Evolutionary conservation across 2,797 vertebrate genomes (phyloP), one percentile per base, ranked within the genome.

Genomic region (Paramormyrops hopkinsi): DNA sequence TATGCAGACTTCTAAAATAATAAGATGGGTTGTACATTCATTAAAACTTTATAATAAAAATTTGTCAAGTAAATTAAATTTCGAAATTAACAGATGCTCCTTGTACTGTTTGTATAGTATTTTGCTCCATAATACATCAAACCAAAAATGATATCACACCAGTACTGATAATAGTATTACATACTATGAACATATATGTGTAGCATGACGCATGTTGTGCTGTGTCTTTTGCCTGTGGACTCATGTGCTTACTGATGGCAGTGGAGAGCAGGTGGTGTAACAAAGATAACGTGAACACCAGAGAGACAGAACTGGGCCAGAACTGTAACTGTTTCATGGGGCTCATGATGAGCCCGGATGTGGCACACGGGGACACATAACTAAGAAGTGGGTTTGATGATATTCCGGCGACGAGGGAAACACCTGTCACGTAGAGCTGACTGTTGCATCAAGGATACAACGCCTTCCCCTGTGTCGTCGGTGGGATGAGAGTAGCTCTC

Each of bases 401-500:
- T 14, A 41, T 59, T 59, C 29, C 56, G 86, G 86, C 33, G 33
- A 56, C 51, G 33, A 59, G 86, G 50, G 51, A 56, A 44, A 41
- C 29, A 59, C 37, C 51, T 56, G 51, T 62, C 86, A 87, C 2
- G 53, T 9, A n/a, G 29, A 37, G 17, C 33, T n/a, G 17, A 33
- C 51, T 56, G 51, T 87, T 87, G 54, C 53, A 59, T 87, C 86
- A 87, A 62, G 86, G 86, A 12, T 53, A 87, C 53, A 4, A 14
- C n/a, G 46, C 44, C 25, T 7, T 29, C 50, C 86, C 53, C 29
- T 41, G 22, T 87, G 29, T 59, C n/a, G 53, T 59, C 29, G 2
- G 8, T 3, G 9, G 2, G 33, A 59, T 87, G 33, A 87, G 86
- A 41, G 51, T 44, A 56, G 29, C 19, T 46, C 86, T 87, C 86